Conservation (phyloP, 1,140 invertebrate species). For the Drosophila oshimai region DNA sequence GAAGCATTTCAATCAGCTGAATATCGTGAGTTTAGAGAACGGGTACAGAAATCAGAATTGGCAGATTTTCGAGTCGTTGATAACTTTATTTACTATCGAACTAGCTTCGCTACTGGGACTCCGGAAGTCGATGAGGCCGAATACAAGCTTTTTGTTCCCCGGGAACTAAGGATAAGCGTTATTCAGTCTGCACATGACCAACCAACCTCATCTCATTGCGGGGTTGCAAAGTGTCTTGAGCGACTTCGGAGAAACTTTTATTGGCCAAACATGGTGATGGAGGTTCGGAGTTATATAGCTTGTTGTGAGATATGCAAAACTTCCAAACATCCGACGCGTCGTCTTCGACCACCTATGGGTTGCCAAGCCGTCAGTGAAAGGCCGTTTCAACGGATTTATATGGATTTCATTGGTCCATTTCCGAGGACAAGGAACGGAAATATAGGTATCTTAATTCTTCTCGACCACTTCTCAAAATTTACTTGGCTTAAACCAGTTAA, state of each 20-base stretch:
- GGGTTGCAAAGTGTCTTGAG: not conserved
- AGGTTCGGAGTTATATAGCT: not conserved
- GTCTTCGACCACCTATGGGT: not conserved
- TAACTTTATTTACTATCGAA: not conserved
- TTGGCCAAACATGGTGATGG: not conserved
- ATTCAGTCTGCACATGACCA: not conserved
- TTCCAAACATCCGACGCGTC: not conserved
- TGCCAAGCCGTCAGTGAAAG: not conserved
- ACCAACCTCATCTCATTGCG: not conserved
- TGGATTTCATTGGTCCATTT: constrained; percentile 15
- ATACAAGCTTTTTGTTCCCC: not conserved
- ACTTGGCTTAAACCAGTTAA: constrained; percentile 3
- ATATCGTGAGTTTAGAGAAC: no score
- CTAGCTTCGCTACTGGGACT: not conserved
- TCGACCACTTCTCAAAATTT: constrained; percentile 14
- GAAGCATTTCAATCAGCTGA: no score
- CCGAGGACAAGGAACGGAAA: constrained; percentile 1
- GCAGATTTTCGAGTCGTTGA: not conserved
- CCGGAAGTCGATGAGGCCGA: not conserved
- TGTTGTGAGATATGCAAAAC: constrained; percentile 3
- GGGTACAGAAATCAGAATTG: no score
- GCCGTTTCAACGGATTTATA: constrained; percentile 5
- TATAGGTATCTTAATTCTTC: not conserved
- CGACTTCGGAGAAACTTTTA: not conserved
- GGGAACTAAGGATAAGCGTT: not conserved